Evolutionary conservation across 2,113 vertebrate genomes (phyloP).

Genomic region (Syngnathus scovelli): DNA sequence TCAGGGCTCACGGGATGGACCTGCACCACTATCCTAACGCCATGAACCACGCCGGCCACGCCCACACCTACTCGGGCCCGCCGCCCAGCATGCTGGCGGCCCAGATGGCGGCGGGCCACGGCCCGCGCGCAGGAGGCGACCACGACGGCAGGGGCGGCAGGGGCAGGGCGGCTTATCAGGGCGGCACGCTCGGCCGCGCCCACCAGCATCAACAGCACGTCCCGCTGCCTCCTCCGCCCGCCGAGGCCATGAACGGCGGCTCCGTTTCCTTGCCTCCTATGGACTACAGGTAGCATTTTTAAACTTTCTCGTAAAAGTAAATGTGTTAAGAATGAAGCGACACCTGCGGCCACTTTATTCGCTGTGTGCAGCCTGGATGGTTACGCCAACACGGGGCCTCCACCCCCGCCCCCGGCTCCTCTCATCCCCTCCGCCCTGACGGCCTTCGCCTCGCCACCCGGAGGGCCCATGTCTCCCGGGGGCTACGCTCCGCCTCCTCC

Average conservation of each 20-base stretch:
- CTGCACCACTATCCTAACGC: conserved; percentile 86
- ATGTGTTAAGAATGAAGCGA: too few relatives aligned
- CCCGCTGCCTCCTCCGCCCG: conserved; percentile 83
- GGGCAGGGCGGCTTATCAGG: conserved; percentile 72
- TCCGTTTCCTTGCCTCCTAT: conserved; percentile 72
- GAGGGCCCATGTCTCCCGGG: conserved; percentile 73
- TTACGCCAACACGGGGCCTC: conserved; percentile 82
- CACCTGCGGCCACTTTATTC: background rate
- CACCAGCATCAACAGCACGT: conserved; percentile 88
- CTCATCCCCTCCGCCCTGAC: conserved; percentile 92
- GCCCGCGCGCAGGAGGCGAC: conserved; percentile 71
- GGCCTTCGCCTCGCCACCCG: conserved; percentile 87
- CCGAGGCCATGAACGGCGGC: conserved; percentile 78
- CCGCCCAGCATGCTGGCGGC: conserved; percentile 68
- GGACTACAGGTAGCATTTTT: conserved; percentile 78
- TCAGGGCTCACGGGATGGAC: conserved; percentile 83
- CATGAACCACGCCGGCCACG: conserved; percentile 85
- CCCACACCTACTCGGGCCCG: conserved; percentile 76
- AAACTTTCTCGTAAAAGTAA: conserved; percentile 25
- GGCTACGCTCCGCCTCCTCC: conserved; percentile 71
- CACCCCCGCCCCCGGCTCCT: conserved; percentile 80
- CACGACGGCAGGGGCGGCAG: conserved; percentile 81
- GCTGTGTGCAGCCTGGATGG: conserved; percentile 79
- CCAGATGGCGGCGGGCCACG: conserved; percentile 70
- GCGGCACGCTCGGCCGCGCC: conserved; percentile 82